Evolutionary conservation across 2,888 invertebrate species (phyloP), one percentile per base, ranked within the genome.

Genomic region (Zaprionus lineosus): DNA sequence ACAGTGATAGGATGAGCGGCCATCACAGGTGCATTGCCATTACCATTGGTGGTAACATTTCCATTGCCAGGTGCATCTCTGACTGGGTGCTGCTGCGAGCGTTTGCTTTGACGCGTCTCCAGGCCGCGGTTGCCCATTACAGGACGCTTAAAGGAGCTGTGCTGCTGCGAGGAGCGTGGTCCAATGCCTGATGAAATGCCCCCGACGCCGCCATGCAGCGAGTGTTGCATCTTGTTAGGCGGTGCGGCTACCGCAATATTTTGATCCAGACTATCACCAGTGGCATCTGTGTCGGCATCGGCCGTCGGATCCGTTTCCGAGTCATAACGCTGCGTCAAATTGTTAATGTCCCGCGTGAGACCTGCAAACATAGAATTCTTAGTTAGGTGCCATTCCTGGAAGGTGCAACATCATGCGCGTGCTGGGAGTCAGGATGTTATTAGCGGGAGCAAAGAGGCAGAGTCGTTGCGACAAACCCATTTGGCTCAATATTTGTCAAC

Each of bases 281-380:
- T 95, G 2, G 95, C 94, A 89, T 95, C 95, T 3, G 94, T 94
- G 88, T 95, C 95, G 36, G 94, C 94, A 50, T 93, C 92, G 2
- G 88, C 91, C 88, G 85, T 65, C 29, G 94, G 92, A 28, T 90
- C 92, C 89, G 88, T 89, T 68, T 89, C 89, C 3, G 89, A 89
- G 51, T 89, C 89, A 55, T 89, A 89, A 26, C 92, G 91, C 67
- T 86, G 89, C 19, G 88, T 86, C 60, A 89, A 76, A 53, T 83
- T 87, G 37, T 87, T 87, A 15, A 90, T 89, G 59, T 90, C 90
- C 26, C 90, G 87, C 7, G 90, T 86, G 21, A 90, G 81, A 71
- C 90, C 90, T 90, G 50, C 4, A 71, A 70, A 0, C 9, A 65
- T 1, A 11, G 0, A 36, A 7, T 44, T n/a, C 41, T 24, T 1